Conservation (phyloP, 2,888 invertebrate genomes). For the Apamea crenata region DNA sequence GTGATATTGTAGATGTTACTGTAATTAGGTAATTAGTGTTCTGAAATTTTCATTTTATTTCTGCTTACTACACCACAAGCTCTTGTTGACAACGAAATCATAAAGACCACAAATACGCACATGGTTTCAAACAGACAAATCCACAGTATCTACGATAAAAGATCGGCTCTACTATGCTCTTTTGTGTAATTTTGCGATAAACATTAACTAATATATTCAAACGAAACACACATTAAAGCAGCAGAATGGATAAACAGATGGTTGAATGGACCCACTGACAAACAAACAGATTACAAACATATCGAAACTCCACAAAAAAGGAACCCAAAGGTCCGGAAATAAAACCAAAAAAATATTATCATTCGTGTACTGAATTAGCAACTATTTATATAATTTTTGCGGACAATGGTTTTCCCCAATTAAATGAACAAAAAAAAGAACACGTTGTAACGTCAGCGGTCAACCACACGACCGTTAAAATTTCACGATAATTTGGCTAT, state of each 20-base stretch:
- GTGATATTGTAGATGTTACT: not conserved
- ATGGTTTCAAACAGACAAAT: not conserved
- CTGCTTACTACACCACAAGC: not conserved
- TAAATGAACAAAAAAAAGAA: constrained; percentile 55
- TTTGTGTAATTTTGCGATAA: not conserved
- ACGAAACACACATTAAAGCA: not conserved
- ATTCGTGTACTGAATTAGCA: constrained; percentile 32
- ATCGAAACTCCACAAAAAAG: constrained; percentile 10
- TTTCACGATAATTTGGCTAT: constrained; percentile 85
- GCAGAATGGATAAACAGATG: constrained; percentile 29
- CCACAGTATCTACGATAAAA: not conserved
- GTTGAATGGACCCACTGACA: constrained; percentile 13
- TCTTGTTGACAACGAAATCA: not conserved
- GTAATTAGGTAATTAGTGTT: not conserved
- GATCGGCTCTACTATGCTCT: not conserved
- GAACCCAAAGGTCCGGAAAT: constrained; percentile 25
- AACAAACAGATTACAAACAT: constrained; percentile 33
- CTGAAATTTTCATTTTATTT: not conserved
- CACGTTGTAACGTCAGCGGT: constrained; percentile 74
- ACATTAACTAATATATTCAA: constrained; percentile 23
- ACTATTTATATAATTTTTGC: constrained; percentile 46
- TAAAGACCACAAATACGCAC: not conserved
- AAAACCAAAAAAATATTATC: constrained; percentile 20
- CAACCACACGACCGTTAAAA: constrained; percentile 84
- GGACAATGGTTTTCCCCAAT: constrained; percentile 44